Evolutionary conservation across 2,888 invertebrate genomes (phyloP), one percentile per base, ranked within the genome.

Genomic region (Carterocephalus palaemon): DNA sequence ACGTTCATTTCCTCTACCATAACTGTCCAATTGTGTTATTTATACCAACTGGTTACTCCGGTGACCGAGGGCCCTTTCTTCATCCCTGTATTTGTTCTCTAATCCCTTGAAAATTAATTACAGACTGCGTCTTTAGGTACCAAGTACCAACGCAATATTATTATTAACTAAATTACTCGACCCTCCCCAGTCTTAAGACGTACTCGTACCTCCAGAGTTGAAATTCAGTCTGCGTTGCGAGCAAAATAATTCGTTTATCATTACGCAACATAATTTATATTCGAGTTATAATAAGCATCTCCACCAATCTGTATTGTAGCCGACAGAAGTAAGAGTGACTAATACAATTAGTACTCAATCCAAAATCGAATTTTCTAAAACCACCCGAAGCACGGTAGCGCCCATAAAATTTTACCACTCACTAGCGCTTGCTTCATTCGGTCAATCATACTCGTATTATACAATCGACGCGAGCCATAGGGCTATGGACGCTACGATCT

Each of bases 41-140:
- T 53, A 46, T 67, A 64, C 62, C 71, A 70, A 72, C 69, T 74
- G 72, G 71, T 70, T 74, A 64, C 60, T 54, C 54, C 57, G 59
- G 62, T 57, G 67, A 60, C 53, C 49, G 39, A 54, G 43, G 62
- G 62, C 64, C 66, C 72, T 67, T 73, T 66, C 72, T 69, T 75
- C 72, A 74, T 69, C 75, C 60, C 54, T 63, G 75, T 73, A 73
- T 81, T 78, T 80, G 75, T 75, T 66, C 67, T 57, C 71, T 83
- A 82, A 85, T 82, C 82, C 77, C 73, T 71, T 67, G 67, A 73
- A 83, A 84, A 85, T 84, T 84, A 82, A 83, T 83, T 82, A 81
- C 62, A 50, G 49, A 68, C 67, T 62, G 62, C 67, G 60, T 66
- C 67, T 70, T 66, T 62, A 62, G 63, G 62, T 67, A 65, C 64